Evolutionary conservation across 2,888 invertebrate genomes (phyloP).

Genomic region (Xestoiulus laeticollis): DNA sequence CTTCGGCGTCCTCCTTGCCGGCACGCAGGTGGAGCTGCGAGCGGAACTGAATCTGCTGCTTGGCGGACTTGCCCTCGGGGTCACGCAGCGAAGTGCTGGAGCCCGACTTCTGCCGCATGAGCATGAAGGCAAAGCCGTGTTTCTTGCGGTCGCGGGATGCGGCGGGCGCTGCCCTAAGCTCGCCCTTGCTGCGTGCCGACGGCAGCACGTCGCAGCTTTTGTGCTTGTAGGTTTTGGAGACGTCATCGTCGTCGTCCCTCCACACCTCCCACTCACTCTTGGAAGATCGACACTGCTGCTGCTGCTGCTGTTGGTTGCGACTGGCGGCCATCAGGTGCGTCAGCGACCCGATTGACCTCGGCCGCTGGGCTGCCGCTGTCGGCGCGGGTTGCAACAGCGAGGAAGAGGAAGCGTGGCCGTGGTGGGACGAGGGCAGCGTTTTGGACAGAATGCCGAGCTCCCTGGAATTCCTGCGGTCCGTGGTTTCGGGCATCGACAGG

Average conservation of each 20-base stretch:
- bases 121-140: slow-evolving; percentile 45
- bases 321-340: slow-evolving; percentile 45
- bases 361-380: background rate
- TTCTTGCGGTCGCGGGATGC: slow-evolving; percentile 29
- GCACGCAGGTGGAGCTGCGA: slow-evolving; percentile 53
- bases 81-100: slow-evolving; percentile 48
- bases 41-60: slow-evolving; percentile 54
- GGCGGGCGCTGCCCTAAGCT: background rate
- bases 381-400: background rate
- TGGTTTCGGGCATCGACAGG: slow-evolving; percentile 35
- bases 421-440: background rate
- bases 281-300: slow-evolving; percentile 31
- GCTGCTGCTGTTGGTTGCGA: background rate
- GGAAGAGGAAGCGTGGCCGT: background rate
- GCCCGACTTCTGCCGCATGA: slow-evolving; percentile 49
- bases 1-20: background rate
- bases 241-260: slow-evolving; percentile 19
- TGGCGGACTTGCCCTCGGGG: slow-evolving; percentile 35
- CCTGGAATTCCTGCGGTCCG: background rate
- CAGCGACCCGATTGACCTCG: slow-evolving; percentile 11
- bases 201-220: slow-evolving; percentile 52
- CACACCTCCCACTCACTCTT: slow-evolving; percentile 50
- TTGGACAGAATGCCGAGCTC: slow-evolving; percentile 32
- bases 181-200: background rate
- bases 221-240: slow-evolving; percentile 35